phyloP scores from a whole-genome alignment of 2,797 vertebrate species.

The Holocentrus rufus region DNA sequence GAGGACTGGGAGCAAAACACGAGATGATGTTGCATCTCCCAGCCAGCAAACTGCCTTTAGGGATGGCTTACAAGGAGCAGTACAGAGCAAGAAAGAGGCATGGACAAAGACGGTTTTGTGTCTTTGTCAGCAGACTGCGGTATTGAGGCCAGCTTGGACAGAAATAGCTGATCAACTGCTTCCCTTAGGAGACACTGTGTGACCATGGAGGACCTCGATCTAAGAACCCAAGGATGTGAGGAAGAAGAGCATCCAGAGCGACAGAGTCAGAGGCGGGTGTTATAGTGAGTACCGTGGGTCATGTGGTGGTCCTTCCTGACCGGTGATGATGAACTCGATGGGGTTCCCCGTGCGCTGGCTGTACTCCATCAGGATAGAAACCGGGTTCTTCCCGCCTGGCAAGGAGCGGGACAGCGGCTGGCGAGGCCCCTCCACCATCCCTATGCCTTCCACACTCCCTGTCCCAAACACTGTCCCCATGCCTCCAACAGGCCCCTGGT shows the following conservation, averaged over 20 bases:
- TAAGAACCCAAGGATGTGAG: not conserved
- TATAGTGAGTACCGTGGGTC: conserved; percentile 88
- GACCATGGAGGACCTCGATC: conserved; percentile 7
- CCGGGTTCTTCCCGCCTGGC: conserved; percentile 92
- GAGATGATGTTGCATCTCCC: conserved; percentile 2
- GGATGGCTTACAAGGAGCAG: not conserved
- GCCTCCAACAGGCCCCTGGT: conserved; percentile 59
- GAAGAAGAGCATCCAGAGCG: conserved; percentile 3
- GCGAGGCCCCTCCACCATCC: conserved; percentile 64
- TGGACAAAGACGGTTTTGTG: conserved; percentile 48
- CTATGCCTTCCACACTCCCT: conserved; percentile 38
- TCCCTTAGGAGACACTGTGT: conserved; percentile 4
- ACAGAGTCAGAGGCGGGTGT: conserved; percentile 24
- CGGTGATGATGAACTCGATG: conserved; percentile 91
- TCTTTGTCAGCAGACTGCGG: conserved; percentile 59
- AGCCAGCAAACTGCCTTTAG: not conserved
- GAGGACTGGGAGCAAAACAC: conserved; percentile 6
- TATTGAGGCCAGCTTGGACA: conserved; percentile 31
- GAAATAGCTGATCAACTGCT: conserved; percentile 43
- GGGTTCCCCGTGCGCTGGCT: conserved; percentile 90
- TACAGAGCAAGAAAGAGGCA: not conserved
- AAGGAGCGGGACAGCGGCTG: conserved; percentile 81
- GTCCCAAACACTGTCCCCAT: conserved; percentile 33
- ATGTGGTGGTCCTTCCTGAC: conserved; percentile 94
- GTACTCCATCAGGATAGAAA: conserved; percentile 93